Base-by-base conservation (phyloP, 2,888 invertebrate species). In the Latrodectus hesperus region DNA sequence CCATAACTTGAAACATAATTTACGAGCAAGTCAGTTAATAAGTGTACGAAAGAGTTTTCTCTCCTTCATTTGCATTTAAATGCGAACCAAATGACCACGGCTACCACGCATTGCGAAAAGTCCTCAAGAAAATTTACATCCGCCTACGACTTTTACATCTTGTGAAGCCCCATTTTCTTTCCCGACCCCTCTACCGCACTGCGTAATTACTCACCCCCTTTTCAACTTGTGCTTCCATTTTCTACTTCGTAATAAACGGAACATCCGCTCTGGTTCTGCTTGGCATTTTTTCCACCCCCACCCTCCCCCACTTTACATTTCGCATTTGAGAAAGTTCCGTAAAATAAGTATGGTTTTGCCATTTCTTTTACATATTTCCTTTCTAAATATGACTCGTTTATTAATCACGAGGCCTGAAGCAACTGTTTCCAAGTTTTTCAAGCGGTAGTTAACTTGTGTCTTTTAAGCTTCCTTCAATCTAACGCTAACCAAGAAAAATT, bases 1-100 rank as follows among this genome's bases (percentile, higher is more conserved):
- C 70, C 75, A 76, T 65, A 67, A 51, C 72, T 53, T 76, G 82
- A 70, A 83, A 83, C 82, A 76, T 75, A 76, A 83, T 75, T 83
- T 75, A 55, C 82, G 68, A 70, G 55, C 81, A 60, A 73, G 75
- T 75, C 75, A 70, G 68, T 76, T 83, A 83, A 76, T 83, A 70
- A 83, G 75, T 67, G 38, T 68, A 53, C 75, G 52, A 60, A 75
- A 49, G 65, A 83, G 55, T 76, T 83, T 73, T 73, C 78, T 73
- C 73, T 38, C 72, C 72, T 84, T 78, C 84, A 84, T 84, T 84
- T 84, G 84, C 84, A 84, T 84, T 70, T 78, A 84, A 84, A 84
- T 84, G 84, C 84, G 72, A 77, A 78, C 73, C 73, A 78, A 84
- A 84, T 78, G 84, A 77, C 84, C 78, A 53, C 38, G 77, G 64